Evolutionary conservation across 2,113 vertebrate species (phyloP).

Genomic region (Tragelaphus imberbis): DNA sequence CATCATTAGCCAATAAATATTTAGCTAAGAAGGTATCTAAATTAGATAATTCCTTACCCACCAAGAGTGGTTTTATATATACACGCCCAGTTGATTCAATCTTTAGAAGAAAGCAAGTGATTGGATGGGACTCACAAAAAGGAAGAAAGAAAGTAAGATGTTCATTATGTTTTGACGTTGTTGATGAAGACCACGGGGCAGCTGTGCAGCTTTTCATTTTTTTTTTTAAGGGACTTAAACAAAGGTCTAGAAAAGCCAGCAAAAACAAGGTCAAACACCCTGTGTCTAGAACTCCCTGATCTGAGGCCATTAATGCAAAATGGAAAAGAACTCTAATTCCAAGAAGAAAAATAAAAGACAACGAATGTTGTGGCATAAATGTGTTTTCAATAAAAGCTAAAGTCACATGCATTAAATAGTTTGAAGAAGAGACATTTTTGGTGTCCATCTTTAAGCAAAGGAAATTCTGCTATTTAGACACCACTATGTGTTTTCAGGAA

Average conservation of each 20-base stretch:
- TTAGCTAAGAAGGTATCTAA: not conserved
- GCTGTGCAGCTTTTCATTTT: not conserved
- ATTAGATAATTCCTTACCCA: not conserved
- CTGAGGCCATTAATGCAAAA: not conserved
- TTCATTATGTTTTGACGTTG: not conserved
- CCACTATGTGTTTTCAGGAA: conserved; percentile 38
- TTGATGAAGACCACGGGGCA: not conserved
- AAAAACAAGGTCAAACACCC: not conserved
- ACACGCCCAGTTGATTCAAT: not conserved
- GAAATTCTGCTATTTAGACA: conserved; percentile 54
- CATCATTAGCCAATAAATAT: not conserved
- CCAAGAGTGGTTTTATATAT: not conserved
- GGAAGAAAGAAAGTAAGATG: not conserved
- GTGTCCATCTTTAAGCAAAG: not conserved
- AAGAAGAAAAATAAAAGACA: not conserved
- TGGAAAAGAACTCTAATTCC: not conserved
- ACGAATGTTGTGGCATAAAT: not conserved
- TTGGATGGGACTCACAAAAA: not conserved
- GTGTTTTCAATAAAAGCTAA: not conserved
- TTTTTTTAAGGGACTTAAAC: not conserved
- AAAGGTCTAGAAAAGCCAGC: not conserved
- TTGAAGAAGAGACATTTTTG: conserved; percentile 10
- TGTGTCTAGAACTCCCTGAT: not conserved
- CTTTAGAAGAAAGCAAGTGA: not conserved
- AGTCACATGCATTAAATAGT: not conserved